Conservation (phyloP, 64 coral and sea anemone genomes). For the Astreopora myriophthalma region DNA sequence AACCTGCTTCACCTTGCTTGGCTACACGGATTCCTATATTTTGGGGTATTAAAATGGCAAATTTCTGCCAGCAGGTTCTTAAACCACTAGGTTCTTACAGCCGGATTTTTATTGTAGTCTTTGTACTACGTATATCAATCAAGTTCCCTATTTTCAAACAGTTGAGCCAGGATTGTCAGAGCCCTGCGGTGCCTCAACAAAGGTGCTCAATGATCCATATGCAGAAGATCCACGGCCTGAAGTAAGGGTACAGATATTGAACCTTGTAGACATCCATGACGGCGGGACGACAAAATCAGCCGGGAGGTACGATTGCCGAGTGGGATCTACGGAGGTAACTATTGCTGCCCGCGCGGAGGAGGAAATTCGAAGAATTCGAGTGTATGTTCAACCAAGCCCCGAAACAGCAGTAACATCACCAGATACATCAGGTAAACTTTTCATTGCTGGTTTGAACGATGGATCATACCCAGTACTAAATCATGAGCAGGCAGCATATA, state of each 20-base stretch:
- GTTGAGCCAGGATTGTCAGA: background rate
- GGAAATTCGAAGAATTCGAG: slow-evolving; percentile 27
- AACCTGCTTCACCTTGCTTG: no score
- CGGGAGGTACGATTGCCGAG: background rate
- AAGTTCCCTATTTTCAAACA: background rate
- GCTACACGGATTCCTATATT: no score
- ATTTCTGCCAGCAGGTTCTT: no score
- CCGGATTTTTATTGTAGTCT: no score
- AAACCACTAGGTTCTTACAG: no score
- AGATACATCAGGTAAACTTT: slow-evolving; percentile 19
- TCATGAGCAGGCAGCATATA: no score
- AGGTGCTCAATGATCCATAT: background rate
- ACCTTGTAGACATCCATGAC: slow-evolving; percentile 20
- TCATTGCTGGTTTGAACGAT: no score
- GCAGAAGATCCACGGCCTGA: background rate
- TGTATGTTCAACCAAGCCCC: slow-evolving; percentile 37
- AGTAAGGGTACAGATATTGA: slow-evolving; percentile 26
- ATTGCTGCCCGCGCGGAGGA: slow-evolving; percentile 32
- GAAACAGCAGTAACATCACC: slow-evolving; percentile 7
- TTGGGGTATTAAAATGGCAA: no score
- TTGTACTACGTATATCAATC: background rate
- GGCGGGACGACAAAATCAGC: slow-evolving; percentile 12
- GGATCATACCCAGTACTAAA: no score
- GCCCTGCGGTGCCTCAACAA: background rate
- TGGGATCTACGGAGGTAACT: slow-evolving; percentile 26